Percentiles rank a stretch among this genome's conserved stretches.
phyloP scores from a whole-genome alignment of 2,113 vertebrate genomes.

The Corydoras maculifer region DNA sequence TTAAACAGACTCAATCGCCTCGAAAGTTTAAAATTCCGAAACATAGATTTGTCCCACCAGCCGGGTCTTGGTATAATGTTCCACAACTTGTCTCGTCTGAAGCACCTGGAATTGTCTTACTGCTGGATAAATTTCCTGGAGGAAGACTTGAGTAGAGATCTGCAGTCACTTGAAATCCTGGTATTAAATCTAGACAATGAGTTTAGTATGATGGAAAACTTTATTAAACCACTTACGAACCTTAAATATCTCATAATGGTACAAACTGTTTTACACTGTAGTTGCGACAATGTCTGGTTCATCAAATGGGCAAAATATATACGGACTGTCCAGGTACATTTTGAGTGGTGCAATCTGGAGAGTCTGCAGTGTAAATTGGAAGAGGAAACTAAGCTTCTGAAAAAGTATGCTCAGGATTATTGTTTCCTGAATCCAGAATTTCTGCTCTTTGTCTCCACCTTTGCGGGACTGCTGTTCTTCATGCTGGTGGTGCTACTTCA shows the following conservation, averaged over 20 bases:
- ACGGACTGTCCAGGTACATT: neutral
- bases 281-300: constrained; percentile 29
- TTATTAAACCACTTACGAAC: constrained; percentile 17
- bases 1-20: constrained; percentile 21
- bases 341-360: neutral
- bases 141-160: constrained; percentile 19
- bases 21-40: neutral
- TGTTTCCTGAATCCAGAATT: constrained; percentile 1
- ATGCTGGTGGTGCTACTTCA: constrained; percentile 26
- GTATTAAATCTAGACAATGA: neutral
- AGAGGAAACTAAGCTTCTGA: neutral
- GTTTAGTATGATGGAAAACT: constrained; percentile 13
- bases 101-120: constrained; percentile 1
- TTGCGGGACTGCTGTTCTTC: constrained; percentile 12
- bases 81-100: constrained; percentile 21
- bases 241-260: constrained; percentile 14
- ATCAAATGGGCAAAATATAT: constrained; percentile 18
- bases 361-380: neutral
- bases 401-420: constrained; percentile 26
- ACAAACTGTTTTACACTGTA: constrained; percentile 1
- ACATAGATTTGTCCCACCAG: constrained; percentile 28
- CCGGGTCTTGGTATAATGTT: constrained; percentile 15
- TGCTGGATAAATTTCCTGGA: constrained; percentile 14
- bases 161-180: constrained; percentile 11
- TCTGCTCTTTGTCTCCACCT: constrained; percentile 14